Evolutionary conservation across 2,797 vertebrate genomes (phyloP), one percentile per base, ranked within the genome.

Genomic region (Protosalanx chinensis): DNA sequence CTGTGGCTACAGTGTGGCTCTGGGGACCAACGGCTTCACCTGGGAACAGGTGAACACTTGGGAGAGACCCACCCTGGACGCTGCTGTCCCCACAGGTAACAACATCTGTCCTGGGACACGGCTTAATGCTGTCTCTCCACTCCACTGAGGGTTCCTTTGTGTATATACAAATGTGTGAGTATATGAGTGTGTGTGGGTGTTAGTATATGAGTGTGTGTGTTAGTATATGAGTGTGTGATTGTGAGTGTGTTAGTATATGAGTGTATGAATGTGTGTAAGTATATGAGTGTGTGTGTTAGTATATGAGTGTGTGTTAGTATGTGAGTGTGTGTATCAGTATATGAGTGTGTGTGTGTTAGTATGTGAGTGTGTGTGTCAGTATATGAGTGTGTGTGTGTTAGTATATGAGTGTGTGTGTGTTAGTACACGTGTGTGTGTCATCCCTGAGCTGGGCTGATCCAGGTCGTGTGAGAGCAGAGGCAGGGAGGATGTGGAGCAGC

Each of bases 21-120:
- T 98, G 68, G 97, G 97, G 82, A 98, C 96, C 88, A 96, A 94
- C 87, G 96, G 96, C 81, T 98, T 98, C 89, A 95, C 96, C 65
- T 98, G 97, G 97, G 97, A 98, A 83, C 97, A 98, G 87, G 93
- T 98, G 83, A 97, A 98, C 88, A 98, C 96, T n/a, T 98, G 96
- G 96, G 96, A 98, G 71, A 98, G 94, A 64, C 95, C 96, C 59
- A 94, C 93, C 37, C 91, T 96, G 90, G 96, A 98, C 70, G 93
- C 95, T 0, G 93, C 93, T 2, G 92, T 97, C 73, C 97, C 95
- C 29, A 97, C 97, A 73, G 97, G 97, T 98, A 91, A 81, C 5
- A 6, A 49, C 16, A 6, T 12, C 15, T 60, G 20, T 51, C 8
- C 51, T n/a, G 35, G 35, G 35, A 6, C 35, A 35, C 33, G 33